These are phyloP conservation scores for Portunus trituberculatus DNA, from an alignment of 1,140 invertebrate species.

Conservation along the genomic window DNA sequence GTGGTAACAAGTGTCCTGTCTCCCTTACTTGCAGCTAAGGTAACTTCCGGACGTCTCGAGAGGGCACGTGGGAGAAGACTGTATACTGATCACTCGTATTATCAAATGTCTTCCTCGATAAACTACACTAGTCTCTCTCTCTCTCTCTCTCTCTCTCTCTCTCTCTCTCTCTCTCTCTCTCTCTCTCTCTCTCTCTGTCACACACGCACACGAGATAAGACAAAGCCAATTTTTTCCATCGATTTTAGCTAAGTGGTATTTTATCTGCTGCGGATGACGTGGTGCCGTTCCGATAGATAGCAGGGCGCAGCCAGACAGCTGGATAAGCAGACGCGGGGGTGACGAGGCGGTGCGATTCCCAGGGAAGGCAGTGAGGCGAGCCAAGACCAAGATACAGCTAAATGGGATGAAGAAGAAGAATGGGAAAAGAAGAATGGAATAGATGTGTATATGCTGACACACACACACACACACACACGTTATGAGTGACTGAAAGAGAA, in stretches of 20 bases:
- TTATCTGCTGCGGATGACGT: background rate
- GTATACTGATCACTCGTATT: too few species aligned
- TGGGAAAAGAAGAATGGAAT: too few species aligned
- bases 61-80: too few species aligned
- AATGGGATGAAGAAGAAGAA: background rate
- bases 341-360: background rate
- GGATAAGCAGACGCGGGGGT: conserved; percentile 40
- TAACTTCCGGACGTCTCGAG: too few species aligned
- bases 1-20: too few species aligned
- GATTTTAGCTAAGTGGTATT: conserved; percentile 27
- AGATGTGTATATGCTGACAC: background rate
- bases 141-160: conserved; percentile 2
- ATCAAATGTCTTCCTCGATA: too few species aligned
- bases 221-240: background rate
- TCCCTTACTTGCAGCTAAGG: too few species aligned
- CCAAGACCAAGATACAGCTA: background rate
- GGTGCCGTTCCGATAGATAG: conserved; percentile 38
- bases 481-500: too few species aligned
- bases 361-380: conserved; percentile 5
- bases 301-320: conserved; percentile 32
- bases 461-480: too few species aligned
- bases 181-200: background rate
- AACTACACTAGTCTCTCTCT: background rate
- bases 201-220: background rate
- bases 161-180: conserved; percentile 43